phyloP scores from a whole-genome alignment of 2,113 vertebrate species.

The Ciconia maguari region DNA sequence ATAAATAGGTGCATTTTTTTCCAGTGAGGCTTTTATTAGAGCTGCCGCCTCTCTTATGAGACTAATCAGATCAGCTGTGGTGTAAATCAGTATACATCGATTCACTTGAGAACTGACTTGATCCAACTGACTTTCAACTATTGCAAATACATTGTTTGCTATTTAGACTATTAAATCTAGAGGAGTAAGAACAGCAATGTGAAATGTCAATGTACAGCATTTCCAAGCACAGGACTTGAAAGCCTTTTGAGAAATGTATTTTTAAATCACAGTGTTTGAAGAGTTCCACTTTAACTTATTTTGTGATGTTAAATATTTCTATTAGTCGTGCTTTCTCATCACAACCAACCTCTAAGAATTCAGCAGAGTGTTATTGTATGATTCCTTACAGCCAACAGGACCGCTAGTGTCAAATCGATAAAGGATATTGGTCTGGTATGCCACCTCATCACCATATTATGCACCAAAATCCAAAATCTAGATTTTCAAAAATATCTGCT shows the following conservation, averaged over 20 bases:
- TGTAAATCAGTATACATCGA: neutral
- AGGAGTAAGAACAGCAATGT: neutral
- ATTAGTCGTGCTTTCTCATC: neutral
- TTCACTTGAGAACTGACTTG: constrained; percentile 10
- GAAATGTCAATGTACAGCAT: neutral
- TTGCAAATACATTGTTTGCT: neutral
- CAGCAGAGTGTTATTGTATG: accelerated
- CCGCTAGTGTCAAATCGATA: neutral
- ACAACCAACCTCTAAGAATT: neutral
- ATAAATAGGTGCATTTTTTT: constrained; percentile 12
- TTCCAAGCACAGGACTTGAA: neutral
- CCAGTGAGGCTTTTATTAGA: constrained; percentile 16
- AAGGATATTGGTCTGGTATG: neutral
- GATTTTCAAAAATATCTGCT: neutral
- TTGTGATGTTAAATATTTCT: neutral
- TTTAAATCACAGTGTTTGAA: neutral
- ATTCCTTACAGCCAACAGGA: neutral
- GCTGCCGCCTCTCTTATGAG: neutral
- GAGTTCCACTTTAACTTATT: neutral
- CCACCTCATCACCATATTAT: neutral
- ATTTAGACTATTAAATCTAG: neutral
- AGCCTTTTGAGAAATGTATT: neutral
- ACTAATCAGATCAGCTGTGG: constrained; percentile 29
- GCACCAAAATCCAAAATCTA: neutral
- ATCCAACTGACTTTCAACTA: constrained; percentile 37